These are phyloP conservation scores for Andinoacara biseriatus DNA, from an alignment of 2,113 vertebrate genomes.

Conservation along the genomic window DNA sequence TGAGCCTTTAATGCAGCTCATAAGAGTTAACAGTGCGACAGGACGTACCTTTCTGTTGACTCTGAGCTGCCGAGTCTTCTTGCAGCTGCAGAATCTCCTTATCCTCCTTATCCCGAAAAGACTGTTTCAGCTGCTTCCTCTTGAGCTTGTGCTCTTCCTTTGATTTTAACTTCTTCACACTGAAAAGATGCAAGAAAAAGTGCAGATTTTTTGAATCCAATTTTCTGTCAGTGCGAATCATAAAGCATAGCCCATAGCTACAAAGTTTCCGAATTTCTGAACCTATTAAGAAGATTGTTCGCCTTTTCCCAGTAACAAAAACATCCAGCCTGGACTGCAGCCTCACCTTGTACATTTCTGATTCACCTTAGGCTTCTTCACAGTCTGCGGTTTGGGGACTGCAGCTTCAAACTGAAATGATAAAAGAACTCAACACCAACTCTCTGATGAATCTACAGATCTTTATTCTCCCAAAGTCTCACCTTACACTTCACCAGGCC, in stretches of 20 bases:
- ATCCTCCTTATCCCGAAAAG: constrained; percentile 54
- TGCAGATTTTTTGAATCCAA: neutral
- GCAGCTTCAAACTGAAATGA: constrained; percentile 88
- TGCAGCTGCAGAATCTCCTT: constrained; percentile 36
- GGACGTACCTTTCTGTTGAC: constrained; percentile 60
- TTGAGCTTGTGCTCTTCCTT: constrained; percentile 83
- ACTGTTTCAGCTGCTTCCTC: constrained; percentile 78
- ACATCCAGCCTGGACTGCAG: neutral
- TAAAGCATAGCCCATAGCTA: neutral
- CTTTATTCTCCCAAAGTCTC: constrained; percentile 40
- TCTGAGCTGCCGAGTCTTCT: neutral
- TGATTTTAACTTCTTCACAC: constrained; percentile 85
- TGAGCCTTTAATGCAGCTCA: too few species aligned
- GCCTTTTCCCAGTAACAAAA: neutral
- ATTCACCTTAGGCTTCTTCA: constrained; percentile 80
- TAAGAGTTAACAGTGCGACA: neutral
- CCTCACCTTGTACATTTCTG: constrained; percentile 91
- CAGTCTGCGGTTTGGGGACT: constrained; percentile 77
- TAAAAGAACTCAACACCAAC: constrained; percentile 11
- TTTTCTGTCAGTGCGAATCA: neutral
- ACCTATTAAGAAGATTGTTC: neutral
- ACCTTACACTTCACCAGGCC: constrained; percentile 91
- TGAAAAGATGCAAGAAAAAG: constrained; percentile 52
- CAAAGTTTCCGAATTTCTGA: too few species aligned
- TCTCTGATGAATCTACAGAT: neutral